Conservation (phyloP, 1,140 invertebrate species). For the Drosophila serrata region DNA sequence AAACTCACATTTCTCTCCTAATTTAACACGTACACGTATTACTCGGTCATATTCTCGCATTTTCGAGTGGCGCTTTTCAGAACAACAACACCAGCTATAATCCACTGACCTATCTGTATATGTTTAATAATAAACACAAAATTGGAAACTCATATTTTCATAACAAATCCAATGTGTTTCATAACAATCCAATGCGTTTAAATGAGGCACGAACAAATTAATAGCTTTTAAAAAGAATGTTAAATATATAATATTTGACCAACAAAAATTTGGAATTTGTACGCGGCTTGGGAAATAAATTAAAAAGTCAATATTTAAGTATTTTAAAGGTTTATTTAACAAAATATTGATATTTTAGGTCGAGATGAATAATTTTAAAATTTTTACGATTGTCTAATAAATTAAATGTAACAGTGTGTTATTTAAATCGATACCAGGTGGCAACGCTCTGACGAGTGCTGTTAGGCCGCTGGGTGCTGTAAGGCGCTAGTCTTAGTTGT, state of each 20-base stretch:
- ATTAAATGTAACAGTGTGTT: not conserved
- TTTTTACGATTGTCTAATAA: not conserved
- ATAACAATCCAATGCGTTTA: slow-evolving; percentile 12
- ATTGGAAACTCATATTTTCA: slow-evolving; percentile 60
- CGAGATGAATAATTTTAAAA: not conserved
- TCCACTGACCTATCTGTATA: slow-evolving; percentile 67
- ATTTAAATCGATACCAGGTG: slow-evolving; percentile 9
- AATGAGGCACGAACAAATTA: not conserved
- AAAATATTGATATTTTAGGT: no score
- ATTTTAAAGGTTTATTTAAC: no score
- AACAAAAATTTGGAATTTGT: not conserved
- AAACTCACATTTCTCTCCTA: slow-evolving; percentile 62
- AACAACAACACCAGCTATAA: slow-evolving; percentile 54
- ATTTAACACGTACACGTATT: slow-evolving; percentile 76
- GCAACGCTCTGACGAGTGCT: slow-evolving; percentile 9
- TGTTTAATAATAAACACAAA: slow-evolving; percentile 66
- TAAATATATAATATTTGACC: slow-evolving; percentile 2
- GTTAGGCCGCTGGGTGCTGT: slow-evolving; percentile 20
- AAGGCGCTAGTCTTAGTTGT: slow-evolving; percentile 24
- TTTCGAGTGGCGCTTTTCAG: slow-evolving; percentile 30
- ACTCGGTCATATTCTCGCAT: slow-evolving; percentile 59
- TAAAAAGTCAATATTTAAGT: no score
- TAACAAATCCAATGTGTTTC: slow-evolving; percentile 47
- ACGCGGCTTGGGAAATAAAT: not conserved
- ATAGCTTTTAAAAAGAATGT: not conserved